phyloP scores from a whole-genome alignment of 1,140 invertebrate genomes.

The Plectus sambesii region DNA sequence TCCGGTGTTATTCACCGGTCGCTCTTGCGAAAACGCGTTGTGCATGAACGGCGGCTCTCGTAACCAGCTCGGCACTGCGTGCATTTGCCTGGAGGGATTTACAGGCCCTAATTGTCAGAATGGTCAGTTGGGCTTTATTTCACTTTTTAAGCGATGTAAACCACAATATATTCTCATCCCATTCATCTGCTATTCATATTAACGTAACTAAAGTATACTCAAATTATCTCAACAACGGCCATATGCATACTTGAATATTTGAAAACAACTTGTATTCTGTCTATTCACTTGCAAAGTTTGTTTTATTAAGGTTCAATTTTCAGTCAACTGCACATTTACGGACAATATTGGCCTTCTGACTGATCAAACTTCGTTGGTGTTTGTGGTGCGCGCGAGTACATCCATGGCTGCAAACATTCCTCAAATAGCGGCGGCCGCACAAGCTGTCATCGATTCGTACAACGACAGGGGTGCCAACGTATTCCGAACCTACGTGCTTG shows the following conservation, averaged over 20 bases:
- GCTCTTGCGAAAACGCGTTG: conserved; percentile 17
- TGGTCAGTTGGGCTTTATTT: conserved; percentile 12
- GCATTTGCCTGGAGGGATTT: conserved; percentile 20
- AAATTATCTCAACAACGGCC: too few relatives aligned
- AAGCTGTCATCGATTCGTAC: neutral
- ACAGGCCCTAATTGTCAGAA: conserved; percentile 23
- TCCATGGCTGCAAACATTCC: conserved; percentile 15
- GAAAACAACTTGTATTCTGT: too few relatives aligned
- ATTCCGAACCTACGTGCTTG: conserved; percentile 18
- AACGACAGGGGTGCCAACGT: conserved; percentile 1
- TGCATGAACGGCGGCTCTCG: conserved; percentile 30
- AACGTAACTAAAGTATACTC: too few relatives aligned
- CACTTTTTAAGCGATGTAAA: too few relatives aligned
- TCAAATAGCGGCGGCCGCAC: conserved; percentile 15
- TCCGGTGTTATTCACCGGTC: conserved; percentile 20
- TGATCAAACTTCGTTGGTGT: conserved; percentile 22
- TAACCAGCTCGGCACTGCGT: conserved; percentile 10
- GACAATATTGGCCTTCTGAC: conserved; percentile 11
- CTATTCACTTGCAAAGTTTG: too few relatives aligned
- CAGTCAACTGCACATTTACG: conserved; percentile 18
- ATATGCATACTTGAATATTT: too few relatives aligned
- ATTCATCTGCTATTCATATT: too few relatives aligned
- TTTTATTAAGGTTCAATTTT: conserved; percentile 4
- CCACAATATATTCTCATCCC: too few relatives aligned
- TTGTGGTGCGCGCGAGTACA: conserved; percentile 16